These are phyloP conservation scores for Lethrus apterus DNA, from an alignment of 1,140 invertebrate species.

Conservation along the genomic window DNA sequence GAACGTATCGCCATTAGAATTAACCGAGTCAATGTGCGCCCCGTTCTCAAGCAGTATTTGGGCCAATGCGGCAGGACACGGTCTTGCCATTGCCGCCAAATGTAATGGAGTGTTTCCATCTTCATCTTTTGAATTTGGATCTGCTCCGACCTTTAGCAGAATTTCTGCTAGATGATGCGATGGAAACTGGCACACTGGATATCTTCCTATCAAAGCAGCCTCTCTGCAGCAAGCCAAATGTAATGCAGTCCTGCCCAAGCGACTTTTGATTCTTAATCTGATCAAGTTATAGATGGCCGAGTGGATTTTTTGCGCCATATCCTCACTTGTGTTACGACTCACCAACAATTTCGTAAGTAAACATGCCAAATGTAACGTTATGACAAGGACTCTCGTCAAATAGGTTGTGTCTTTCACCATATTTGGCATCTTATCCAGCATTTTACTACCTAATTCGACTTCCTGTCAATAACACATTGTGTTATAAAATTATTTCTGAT, in stretches of 20 bases:
- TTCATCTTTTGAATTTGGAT: conserved; percentile 65
- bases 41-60: conserved; percentile 65
- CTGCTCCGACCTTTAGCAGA: conserved; percentile 74
- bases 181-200: conserved; percentile 70
- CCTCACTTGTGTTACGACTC: conserved; percentile 45
- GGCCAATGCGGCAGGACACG: conserved; percentile 59
- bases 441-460: conserved; percentile 48
- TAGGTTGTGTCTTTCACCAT: conserved; percentile 62
- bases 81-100: conserved; percentile 56
- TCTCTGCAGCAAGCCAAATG: conserved; percentile 69
- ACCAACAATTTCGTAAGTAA: conserved; percentile 60
- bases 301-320: conserved; percentile 49
- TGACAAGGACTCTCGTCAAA: conserved; percentile 77
- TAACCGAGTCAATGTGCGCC: conserved; percentile 82
- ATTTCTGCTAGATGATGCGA: conserved; percentile 65
- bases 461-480: too few species aligned
- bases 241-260: conserved; percentile 66
- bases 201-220: conserved; percentile 52
- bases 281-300: conserved; percentile 65
- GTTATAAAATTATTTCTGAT: too few species aligned
- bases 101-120: conserved; percentile 79
- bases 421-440: conserved; percentile 49
- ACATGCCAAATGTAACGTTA: conserved; percentile 74
- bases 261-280: conserved; percentile 60
- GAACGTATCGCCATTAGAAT: conserved; percentile 71